Evolutionary conservation across 2,888 invertebrate genomes (phyloP), one percentile per base, ranked within the genome.

Genomic region (Reticulitermes lucifugus): DNA sequence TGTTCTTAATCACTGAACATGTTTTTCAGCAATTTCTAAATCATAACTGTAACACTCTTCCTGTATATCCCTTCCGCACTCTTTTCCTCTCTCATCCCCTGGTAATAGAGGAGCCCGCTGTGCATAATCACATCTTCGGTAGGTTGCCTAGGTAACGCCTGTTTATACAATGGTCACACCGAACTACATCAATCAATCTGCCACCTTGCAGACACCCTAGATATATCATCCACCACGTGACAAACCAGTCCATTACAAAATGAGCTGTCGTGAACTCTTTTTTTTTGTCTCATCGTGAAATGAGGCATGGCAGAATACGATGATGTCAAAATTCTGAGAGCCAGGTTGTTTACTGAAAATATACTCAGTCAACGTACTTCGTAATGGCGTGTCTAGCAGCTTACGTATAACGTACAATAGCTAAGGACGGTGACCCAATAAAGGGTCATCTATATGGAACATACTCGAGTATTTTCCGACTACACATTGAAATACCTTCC

Each of bases 201-300:
- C 81, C 70, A 70, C 81, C 81, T 59, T 55, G 29, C 79, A 79
- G 79, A 35, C 59, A 25, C 29, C 59, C 29, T 35, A 59, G 79
- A 79, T 79, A 79, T 41, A 79, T 79, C 79, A 79, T 51, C 59
- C 59, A 4, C 18, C 79, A 21, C n/a, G 41, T 81, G 81, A 81
- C 81, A 81, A 65, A 81, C 81, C 70, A 81, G 81, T 81, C 65
- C 81, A 81, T 81, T 81, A 81, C 70, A 81, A 81, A 81, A 81
- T 81, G 55, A 81, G 81, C 81, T 81, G 81, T 81, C 81, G 43
- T 35, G 25, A 29, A 29, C 70, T 35, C 35, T 7, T 7, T 73
- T 29, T 73, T 73, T 46, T 77, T 77, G 77, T 51, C 51, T 51
- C 43, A 73, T n/a, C 77, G 46, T 77, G 43, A 77, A 77, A 77